Base-by-base conservation (phyloP, 2,888 invertebrate species). In the Troglohyphantes excavatus region DNA sequence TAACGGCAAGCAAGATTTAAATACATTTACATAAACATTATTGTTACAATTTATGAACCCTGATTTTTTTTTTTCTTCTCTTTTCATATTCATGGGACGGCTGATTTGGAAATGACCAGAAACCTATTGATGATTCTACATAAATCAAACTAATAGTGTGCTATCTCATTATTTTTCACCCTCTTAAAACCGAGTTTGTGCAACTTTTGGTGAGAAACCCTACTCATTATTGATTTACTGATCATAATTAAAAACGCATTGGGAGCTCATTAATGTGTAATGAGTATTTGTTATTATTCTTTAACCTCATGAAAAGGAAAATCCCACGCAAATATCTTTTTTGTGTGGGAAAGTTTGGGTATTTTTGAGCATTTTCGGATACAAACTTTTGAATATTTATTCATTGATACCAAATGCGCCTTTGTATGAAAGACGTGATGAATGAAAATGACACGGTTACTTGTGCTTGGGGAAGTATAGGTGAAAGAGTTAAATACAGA, bases 171-270 rank as follows among this genome's bases (percentile, higher is more conserved):
- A 53, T 53, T 53, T 53, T 53, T 53, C 53, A 53, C 53, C 5
- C 53, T 53, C n/a, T 53, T 53, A 53, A 53, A 53, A 53, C 13
- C n/a, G 53, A 53, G 53, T 53, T 53, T 53, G 53, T 53, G n/a
- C 17, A n/a, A n/a, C 53, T 53, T 53, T 53, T 53, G 53, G 53
- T 53, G 53, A 53, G 53, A 11, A 1, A 17, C 53, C 3, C 13
- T 39, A 7, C 17, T 43, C 61, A 29, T 68, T 59, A 81, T 81
- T 81, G 79, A 81, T 81, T 81, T 68, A 68, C 68, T 81, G 68
- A 81, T 81, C 79, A 81, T 81, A 81, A 81, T 81, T 81, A 81
- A 81, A 81, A 53, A 23, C 53, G 26, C 79, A 81, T 81, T 29
- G 79, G 53, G 46, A 81, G 79, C 53, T 67, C 79, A 81, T 81